These are phyloP conservation scores for Lydus trimaculatus DNA, from an alignment of 2,888 invertebrate genomes.

Conservation along the genomic window DNA sequence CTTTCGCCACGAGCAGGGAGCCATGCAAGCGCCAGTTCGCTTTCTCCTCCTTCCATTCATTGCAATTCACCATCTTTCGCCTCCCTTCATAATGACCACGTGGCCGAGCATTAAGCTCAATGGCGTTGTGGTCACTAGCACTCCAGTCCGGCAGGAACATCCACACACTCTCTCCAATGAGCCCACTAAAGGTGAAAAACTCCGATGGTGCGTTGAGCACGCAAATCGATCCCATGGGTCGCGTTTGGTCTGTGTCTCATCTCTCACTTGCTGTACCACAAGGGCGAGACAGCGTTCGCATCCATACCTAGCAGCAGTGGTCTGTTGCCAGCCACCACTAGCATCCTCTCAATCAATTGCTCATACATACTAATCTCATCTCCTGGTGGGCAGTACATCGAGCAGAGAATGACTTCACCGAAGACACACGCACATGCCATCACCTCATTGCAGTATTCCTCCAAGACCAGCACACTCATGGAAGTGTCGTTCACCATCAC, in stretches of 20 bases:
- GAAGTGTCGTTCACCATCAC: slow-evolving; percentile 9
- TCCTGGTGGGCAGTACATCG: slow-evolving; percentile 33
- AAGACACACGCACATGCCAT: slow-evolving; percentile 23
- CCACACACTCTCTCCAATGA: slow-evolving; percentile 30
- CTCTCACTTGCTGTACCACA: slow-evolving; percentile 34
- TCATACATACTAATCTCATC: background rate
- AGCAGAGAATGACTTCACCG: slow-evolving; percentile 27
- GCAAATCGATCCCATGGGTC: background rate
- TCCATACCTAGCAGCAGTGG: slow-evolving; percentile 30
- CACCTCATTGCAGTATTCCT: background rate
- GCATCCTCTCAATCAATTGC: slow-evolving; percentile 7
- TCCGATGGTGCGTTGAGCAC: slow-evolving; percentile 36
- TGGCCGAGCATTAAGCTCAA: background rate
- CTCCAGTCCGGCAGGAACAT: background rate
- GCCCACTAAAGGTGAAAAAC: slow-evolving; percentile 31
- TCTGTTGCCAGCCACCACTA: background rate
- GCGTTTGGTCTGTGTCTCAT: background rate
- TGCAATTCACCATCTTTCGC: background rate
- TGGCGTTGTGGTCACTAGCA: slow-evolving; percentile 19
- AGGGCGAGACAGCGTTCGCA: slow-evolving; percentile 36
- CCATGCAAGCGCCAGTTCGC: too few relatives aligned
- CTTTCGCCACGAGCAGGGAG: too few relatives aligned
- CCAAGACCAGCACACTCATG: background rate
- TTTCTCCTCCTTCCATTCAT: background rate
- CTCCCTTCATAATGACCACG: background rate